Conservation (phyloP, 2,113 vertebrate species). For the Brienomyrus brachyistius region DNA sequence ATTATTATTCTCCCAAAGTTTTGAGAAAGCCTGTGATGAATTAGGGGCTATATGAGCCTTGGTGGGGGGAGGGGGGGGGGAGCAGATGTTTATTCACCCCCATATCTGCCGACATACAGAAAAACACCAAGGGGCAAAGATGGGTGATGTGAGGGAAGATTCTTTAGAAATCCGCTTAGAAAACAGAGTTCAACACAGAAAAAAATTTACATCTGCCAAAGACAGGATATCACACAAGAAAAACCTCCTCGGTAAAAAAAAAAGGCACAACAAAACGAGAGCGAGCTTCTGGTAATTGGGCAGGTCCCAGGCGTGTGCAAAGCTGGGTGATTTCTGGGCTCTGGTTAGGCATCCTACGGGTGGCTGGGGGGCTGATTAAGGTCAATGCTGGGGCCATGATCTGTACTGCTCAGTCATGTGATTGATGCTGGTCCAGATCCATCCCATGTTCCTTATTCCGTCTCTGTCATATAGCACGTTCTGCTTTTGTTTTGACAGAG, state of each 20-base stretch:
- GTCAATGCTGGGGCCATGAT: background rate
- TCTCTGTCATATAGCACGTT: background rate
- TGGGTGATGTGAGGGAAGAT: background rate
- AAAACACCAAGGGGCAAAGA: background rate
- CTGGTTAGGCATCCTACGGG: conserved; percentile 25
- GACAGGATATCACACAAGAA: conserved; percentile 52
- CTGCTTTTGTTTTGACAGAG: background rate
- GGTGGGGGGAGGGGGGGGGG: background rate
- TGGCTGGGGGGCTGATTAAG: conserved; percentile 10
- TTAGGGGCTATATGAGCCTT: background rate
- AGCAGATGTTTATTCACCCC: background rate
- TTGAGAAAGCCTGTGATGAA: background rate
- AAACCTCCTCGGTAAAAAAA: conserved; percentile 44
- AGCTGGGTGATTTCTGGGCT: conserved; percentile 35
- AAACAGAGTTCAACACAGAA: background rate
- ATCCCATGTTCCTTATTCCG: background rate
- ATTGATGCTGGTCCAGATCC: background rate
- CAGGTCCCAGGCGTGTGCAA: conserved; percentile 22
- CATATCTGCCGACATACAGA: background rate
- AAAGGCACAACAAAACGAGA: conserved; percentile 28
- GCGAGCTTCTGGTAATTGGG: conserved; percentile 23
- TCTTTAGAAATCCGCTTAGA: background rate
- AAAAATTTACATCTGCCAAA: background rate
- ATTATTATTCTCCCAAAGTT: background rate
- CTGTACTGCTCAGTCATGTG: background rate